These are phyloP conservation scores for Eulemur albifrons DNA, from an alignment of 2,797 vertebrate genomes.

Conservation along the genomic window DNA sequence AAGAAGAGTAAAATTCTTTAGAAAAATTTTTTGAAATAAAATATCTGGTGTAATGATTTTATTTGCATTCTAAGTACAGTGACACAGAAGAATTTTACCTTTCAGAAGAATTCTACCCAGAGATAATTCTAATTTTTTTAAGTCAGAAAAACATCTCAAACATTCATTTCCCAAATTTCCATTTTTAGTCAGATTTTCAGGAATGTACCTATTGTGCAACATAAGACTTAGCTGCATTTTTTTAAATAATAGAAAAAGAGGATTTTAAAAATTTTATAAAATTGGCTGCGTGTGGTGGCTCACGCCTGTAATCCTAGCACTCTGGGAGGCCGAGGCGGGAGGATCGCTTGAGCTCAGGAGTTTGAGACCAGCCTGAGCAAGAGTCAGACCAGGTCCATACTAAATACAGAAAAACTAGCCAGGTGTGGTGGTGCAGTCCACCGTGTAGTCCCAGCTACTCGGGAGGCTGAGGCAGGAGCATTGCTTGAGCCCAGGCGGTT, in stretches of 20 bases:
- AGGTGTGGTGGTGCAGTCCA: too few relatives aligned
- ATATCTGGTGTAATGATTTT: not conserved
- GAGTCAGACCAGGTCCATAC: too few relatives aligned
- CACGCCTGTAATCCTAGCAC: too few relatives aligned
- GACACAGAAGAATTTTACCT: not conserved
- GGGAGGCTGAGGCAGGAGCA: too few relatives aligned
- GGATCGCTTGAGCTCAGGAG: too few relatives aligned
- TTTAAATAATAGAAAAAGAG: not conserved
- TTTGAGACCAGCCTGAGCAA: too few relatives aligned
- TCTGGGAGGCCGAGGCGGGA: too few relatives aligned
- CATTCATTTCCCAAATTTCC: not conserved
- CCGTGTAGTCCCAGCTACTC: too few relatives aligned
- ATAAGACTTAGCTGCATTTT: not conserved
- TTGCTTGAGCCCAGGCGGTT: too few relatives aligned
- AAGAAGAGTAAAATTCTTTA: not conserved
- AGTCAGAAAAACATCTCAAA: not conserved
- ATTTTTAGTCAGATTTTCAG: not conserved
- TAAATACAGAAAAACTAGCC: too few relatives aligned
- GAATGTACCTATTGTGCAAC: not conserved
- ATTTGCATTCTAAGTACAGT: not conserved
- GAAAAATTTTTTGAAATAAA: not conserved
- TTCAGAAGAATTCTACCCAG: not conserved
- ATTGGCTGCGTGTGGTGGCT: not conserved
- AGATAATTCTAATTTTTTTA: not conserved
- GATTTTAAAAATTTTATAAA: not conserved